These are phyloP conservation scores for Balearica regulorum DNA, from an alignment of 2,797 vertebrate species.

Conservation along the genomic window DNA sequence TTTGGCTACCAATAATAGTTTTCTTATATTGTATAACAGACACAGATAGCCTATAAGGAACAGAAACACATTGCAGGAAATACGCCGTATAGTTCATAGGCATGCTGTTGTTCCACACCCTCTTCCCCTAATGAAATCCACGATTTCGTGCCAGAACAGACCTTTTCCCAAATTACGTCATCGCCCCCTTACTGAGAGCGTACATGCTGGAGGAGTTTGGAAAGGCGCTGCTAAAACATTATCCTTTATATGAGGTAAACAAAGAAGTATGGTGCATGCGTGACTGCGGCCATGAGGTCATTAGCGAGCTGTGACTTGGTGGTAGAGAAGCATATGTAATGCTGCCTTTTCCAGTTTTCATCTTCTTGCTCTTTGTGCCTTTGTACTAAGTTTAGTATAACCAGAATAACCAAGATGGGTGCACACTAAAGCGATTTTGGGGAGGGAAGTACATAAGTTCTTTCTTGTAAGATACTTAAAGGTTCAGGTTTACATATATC, in stretches of 20 bases:
- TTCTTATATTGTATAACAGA: background rate
- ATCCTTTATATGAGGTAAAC: background rate
- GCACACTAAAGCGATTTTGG: background rate
- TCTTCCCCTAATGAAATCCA: background rate
- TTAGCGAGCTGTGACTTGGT: background rate
- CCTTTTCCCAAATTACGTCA: background rate
- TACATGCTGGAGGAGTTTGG: background rate
- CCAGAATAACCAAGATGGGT: background rate
- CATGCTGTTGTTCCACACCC: background rate
- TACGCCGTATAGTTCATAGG: background rate
- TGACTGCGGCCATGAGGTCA: background rate
- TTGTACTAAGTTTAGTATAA: background rate
- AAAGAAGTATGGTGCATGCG: accelerated
- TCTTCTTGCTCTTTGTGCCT: background rate
- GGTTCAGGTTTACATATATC: background rate
- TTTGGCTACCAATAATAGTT: background rate
- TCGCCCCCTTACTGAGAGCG: too few species aligned
- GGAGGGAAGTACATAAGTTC: background rate
- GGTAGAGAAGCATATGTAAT: background rate
- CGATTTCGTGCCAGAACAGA: background rate
- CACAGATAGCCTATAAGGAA: background rate
- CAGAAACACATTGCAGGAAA: background rate
- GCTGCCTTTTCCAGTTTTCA: background rate
- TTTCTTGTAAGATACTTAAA: background rate
- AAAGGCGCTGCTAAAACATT: background rate